phyloP scores from a whole-genome alignment of 2,797 vertebrate species.

The Chelmon rostratus region DNA sequence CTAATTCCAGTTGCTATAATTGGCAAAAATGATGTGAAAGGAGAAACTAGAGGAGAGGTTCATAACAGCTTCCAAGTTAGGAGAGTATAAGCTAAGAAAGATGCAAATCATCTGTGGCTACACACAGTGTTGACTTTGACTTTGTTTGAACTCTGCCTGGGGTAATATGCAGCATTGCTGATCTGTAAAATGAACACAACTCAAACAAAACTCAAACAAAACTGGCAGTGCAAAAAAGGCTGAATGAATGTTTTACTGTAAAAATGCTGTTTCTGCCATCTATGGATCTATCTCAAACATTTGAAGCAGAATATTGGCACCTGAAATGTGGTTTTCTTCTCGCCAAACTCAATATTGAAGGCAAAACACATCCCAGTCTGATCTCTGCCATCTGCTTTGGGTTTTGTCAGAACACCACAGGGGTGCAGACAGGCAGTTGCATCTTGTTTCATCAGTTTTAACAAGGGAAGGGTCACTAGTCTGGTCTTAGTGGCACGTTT shows the following conservation, averaged over 20 bases:
- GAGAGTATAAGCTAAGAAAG: background rate
- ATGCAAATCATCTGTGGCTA: slow-evolving; percentile 15
- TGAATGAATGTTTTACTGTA: slow-evolving; percentile 13
- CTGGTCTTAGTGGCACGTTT: background rate
- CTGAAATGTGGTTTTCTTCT: slow-evolving; percentile 24
- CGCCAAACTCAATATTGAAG: slow-evolving; percentile 17
- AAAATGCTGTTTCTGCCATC: slow-evolving; percentile 13
- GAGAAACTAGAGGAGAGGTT: slow-evolving; percentile 10
- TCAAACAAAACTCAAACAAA: slow-evolving; percentile 30
- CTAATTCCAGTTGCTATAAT: slow-evolving; percentile 11
- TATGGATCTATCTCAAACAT: slow-evolving; percentile 8
- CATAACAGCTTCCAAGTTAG: slow-evolving; percentile 6
- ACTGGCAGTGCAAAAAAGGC: background rate
- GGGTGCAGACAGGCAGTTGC: slow-evolving; percentile 20
- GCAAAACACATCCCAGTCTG: slow-evolving; percentile 28
- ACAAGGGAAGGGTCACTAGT: slow-evolving; percentile 10
- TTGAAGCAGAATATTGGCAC: slow-evolving; percentile 33
- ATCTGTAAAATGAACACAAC: slow-evolving; percentile 39
- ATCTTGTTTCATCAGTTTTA: slow-evolving; percentile 56
- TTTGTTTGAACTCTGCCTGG: slow-evolving; percentile 32
- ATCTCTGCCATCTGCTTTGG: slow-evolving; percentile 55
- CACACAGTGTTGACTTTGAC: slow-evolving; percentile 26
- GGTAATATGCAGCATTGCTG: slow-evolving; percentile 10
- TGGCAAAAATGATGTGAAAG: slow-evolving; percentile 7
- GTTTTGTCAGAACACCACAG: slow-evolving; percentile 38